phyloP scores from a whole-genome alignment of 1,140 invertebrate species.

The Lanistes nyassanus region DNA sequence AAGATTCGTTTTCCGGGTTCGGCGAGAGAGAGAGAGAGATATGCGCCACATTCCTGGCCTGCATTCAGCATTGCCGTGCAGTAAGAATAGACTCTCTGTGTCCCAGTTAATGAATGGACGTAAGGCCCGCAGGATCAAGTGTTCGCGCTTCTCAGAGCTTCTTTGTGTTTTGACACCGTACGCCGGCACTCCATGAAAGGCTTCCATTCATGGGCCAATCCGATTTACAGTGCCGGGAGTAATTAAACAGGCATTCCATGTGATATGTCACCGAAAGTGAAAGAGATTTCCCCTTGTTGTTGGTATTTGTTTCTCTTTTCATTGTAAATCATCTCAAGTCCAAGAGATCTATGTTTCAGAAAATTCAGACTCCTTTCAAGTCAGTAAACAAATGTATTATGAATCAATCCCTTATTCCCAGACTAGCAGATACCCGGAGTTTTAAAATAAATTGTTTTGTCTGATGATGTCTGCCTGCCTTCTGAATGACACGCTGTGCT shows the following conservation, averaged over 20 bases:
- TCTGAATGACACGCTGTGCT: not conserved
- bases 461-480: not conserved
- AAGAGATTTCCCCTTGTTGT: not conserved
- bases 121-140: no score
- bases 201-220: no score
- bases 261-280: not conserved
- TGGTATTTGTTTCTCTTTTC: not conserved
- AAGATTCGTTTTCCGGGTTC: not conserved
- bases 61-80: no score
- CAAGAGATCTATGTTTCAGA: not conserved
- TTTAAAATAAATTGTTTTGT: not conserved
- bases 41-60: no score
- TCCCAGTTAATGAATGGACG: no score
- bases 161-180: no score
- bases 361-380: not conserved
- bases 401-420: not conserved
- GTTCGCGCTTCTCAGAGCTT: no score
- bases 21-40: no score
- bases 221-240: not conserved
- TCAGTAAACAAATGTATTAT: not conserved
- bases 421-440: not conserved
- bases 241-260: not conserved
- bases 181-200: no score
- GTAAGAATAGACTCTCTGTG: no score
- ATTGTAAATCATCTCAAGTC: not conserved